Evolutionary conservation across 2,113 vertebrate species (phyloP).

Genomic region (Corythaeola cristata): DNA sequence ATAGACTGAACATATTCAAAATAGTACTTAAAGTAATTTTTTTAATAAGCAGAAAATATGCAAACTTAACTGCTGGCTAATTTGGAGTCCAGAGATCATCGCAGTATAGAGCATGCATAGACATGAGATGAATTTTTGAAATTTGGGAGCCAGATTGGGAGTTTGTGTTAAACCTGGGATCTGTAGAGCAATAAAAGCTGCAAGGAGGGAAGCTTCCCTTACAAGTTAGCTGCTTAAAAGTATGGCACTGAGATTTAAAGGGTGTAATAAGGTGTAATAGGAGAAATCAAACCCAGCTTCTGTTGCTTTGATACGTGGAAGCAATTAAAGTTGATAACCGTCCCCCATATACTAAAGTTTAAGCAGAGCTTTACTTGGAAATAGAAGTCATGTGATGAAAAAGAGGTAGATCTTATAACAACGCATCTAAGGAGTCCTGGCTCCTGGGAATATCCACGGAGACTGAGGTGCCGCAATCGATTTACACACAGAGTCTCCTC

Average conservation of each 20-base stretch:
- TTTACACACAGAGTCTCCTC: not conserved
- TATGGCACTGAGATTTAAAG: not conserved
- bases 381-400: not conserved
- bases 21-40: slow-evolving; percentile 83
- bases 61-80: slow-evolving; percentile 85
- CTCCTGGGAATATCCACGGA: not conserved
- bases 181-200: slow-evolving; percentile 54
- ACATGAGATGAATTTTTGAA: slow-evolving; percentile 31
- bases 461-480: accelerated
- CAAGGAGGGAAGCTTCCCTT: slow-evolving; percentile 7
- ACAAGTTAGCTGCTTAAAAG: not conserved
- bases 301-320: slow-evolving; percentile 17
- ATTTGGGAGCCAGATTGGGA: slow-evolving; percentile 61
- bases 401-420: not conserved
- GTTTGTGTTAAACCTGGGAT: slow-evolving; percentile 54
- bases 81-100: slow-evolving; percentile 76
- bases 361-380: not conserved
- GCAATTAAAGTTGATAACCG: slow-evolving; percentile 4
- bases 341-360: not conserved
- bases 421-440: not conserved
- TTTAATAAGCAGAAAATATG: slow-evolving; percentile 96
- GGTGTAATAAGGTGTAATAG: not conserved
- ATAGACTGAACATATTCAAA: slow-evolving; percentile 76
- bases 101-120: slow-evolving; percentile 7
- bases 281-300: slow-evolving; percentile 28